A percentile compares a stretch with the other conserved stretches of the same genome.
phyloP scores from a whole-genome alignment of 2,888 invertebrate species.

The Eurois occulta region DNA sequence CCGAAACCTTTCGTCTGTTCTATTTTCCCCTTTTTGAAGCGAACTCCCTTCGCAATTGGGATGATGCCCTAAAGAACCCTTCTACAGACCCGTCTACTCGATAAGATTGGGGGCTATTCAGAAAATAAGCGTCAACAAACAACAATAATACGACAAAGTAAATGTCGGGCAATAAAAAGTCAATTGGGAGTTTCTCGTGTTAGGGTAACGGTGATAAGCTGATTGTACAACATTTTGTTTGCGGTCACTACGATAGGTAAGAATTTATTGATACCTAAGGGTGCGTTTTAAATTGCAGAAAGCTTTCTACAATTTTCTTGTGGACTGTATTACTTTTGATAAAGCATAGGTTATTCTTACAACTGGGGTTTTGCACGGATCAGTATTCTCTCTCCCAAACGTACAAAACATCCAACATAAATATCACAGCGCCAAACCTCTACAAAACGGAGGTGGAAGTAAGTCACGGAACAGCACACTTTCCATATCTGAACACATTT shows the following conservation, averaged over 20 bases:
- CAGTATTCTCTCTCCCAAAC: not conserved
- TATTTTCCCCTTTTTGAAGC: slow-evolving; percentile 68
- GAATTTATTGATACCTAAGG: slow-evolving; percentile 10
- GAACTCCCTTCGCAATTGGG: slow-evolving; percentile 67
- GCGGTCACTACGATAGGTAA: slow-evolving; percentile 43
- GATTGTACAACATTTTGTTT: slow-evolving; percentile 55
- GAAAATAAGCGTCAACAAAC: slow-evolving; percentile 73
- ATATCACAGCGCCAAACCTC: slow-evolving; percentile 6
- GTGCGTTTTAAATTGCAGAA: not conserved
- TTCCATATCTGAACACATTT: slow-evolving; percentile 48
- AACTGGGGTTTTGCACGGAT: not conserved
- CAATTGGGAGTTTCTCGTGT: slow-evolving; percentile 62
- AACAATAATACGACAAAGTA: slow-evolving; percentile 74
- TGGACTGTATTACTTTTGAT: not conserved
- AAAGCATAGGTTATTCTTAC: not conserved
- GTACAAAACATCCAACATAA: slow-evolving; percentile 4
- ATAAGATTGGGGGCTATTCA: slow-evolving; percentile 72
- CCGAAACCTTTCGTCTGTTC: slow-evolving; percentile 54
- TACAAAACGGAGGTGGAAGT: slow-evolving; percentile 8
- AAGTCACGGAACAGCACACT: slow-evolving; percentile 29
- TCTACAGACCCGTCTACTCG: slow-evolving; percentile 69
- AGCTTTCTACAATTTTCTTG: not conserved
- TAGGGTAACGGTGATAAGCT: slow-evolving; percentile 54
- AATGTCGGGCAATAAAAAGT: slow-evolving; percentile 70
- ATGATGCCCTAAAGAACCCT: slow-evolving; percentile 73